Evolutionary conservation across 2,888 invertebrate genomes (phyloP).

Genomic region (Rhimphoctona megacephalus): DNA sequence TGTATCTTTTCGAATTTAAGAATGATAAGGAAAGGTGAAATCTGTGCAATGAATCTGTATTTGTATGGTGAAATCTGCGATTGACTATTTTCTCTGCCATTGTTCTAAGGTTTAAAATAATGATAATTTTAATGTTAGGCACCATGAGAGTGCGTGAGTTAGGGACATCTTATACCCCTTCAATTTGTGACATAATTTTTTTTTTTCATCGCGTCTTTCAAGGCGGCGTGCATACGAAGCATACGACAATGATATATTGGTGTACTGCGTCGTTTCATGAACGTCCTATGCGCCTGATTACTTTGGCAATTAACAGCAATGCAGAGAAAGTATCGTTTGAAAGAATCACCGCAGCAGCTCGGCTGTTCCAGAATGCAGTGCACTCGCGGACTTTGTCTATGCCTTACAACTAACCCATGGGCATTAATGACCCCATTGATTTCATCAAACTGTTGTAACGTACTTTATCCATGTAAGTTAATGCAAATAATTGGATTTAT

Average conservation of each 20-base stretch:
- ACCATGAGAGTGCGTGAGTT: not conserved
- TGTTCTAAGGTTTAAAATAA: not conserved
- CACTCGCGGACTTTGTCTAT: conserved; percentile 26
- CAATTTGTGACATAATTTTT: conserved; percentile 13
- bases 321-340: conserved; percentile 55
- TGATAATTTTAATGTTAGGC: not conserved
- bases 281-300: conserved; percentile 47
- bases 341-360: conserved; percentile 39
- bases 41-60: not conserved
- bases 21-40: not conserved
- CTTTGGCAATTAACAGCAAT: conserved; percentile 56
- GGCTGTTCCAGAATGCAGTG: conserved; percentile 25
- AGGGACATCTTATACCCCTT: not conserved
- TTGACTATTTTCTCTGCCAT: conserved; percentile 8
- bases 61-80: not conserved
- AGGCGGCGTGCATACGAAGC: conserved; percentile 2
- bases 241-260: conserved; percentile 40
- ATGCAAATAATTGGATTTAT: conserved; percentile 50
- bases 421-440: conserved; percentile 61
- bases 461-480: conserved; percentile 41
- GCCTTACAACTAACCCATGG: conserved; percentile 47
- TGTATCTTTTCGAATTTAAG: not conserved
- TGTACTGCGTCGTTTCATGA: conserved; percentile 1
- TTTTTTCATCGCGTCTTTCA: not conserved
- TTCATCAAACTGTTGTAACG: conserved; percentile 23